A percentile compares a stretch with the other conserved stretches of the same genome.
phyloP scores from a whole-genome alignment of 1,140 invertebrate genomes.

The Aphaenogaster floridana region DNA sequence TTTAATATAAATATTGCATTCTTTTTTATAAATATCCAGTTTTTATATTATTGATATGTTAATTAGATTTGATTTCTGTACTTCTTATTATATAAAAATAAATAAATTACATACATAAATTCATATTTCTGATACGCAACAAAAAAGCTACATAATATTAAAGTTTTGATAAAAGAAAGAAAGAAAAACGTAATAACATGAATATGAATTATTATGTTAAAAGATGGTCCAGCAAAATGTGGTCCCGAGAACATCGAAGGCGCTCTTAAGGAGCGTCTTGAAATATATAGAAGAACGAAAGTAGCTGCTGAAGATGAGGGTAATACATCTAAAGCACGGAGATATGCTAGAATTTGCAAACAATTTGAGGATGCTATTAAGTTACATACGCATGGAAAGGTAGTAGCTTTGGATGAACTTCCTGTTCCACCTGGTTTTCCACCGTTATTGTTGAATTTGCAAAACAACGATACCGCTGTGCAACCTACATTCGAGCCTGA shows the following conservation, averaged over 20 bases:
- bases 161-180: background rate
- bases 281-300: constrained; percentile 92
- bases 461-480: constrained; percentile 37
- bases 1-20: too few relatives aligned
- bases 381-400: constrained; percentile 91
- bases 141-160: background rate
- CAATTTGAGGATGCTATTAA: constrained; percentile 97
- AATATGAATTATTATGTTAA: background rate
- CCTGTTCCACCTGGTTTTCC: constrained; percentile 95
- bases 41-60: too few relatives aligned
- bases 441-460: constrained; percentile 81
- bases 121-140: background rate
- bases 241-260: constrained; percentile 89
- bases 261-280: constrained; percentile 94
- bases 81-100: too few relatives aligned
- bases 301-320: constrained; percentile 92
- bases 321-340: constrained; percentile 94
- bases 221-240: constrained; percentile 17
- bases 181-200: background rate
- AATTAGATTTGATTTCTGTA: too few relatives aligned
- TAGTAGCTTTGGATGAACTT: constrained; percentile 93
- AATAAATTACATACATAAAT: background rate
- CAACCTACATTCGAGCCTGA: constrained; percentile 52
- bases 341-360: constrained; percentile 97
- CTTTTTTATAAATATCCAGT: too few relatives aligned